A percentile compares a stretch with the other conserved stretches of the same genome.
These are phyloP conservation scores for Epinephelus awoara DNA, from an alignment of 2,797 vertebrate genomes.

Conservation along the genomic window DNA sequence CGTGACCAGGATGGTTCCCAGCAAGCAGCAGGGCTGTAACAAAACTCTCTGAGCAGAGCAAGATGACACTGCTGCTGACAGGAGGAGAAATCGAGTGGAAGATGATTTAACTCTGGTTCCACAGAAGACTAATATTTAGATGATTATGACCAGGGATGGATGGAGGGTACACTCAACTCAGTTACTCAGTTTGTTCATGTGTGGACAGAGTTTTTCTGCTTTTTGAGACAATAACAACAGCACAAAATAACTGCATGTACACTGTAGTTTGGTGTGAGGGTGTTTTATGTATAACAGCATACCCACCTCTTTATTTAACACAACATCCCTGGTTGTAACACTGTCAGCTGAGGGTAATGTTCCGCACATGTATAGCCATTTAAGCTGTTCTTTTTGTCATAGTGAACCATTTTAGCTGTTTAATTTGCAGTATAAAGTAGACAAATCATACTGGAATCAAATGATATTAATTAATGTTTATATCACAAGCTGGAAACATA, in stretches of 20 bases:
- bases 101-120: slow-evolving; percentile 1
- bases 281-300: slow-evolving; percentile 13
- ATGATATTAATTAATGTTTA: slow-evolving; percentile 28
- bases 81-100: background rate
- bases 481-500: slow-evolving; percentile 50
- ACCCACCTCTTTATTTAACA: background rate
- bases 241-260: slow-evolving; percentile 23
- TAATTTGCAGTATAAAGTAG: background rate
- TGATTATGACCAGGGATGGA: background rate
- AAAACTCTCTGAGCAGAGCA: slow-evolving; percentile 61
- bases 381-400: background rate
- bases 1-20: slow-evolving; percentile 86
- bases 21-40: slow-evolving; percentile 88
- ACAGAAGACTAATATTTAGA: slow-evolving; percentile 20
- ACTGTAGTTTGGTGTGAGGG: slow-evolving; percentile 9
- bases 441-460: slow-evolving; percentile 5
- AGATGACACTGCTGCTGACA: slow-evolving; percentile 30
- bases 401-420: slow-evolving; percentile 1
- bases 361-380: too few relatives aligned
- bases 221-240: slow-evolving; percentile 4
- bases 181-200: background rate
- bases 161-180: background rate
- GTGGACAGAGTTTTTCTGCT: background rate
- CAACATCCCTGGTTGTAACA: background rate
- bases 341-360: too few relatives aligned